Evolutionary conservation across 2,797 vertebrate genomes (phyloP).

Genomic region (Podarcis siculus): DNA sequence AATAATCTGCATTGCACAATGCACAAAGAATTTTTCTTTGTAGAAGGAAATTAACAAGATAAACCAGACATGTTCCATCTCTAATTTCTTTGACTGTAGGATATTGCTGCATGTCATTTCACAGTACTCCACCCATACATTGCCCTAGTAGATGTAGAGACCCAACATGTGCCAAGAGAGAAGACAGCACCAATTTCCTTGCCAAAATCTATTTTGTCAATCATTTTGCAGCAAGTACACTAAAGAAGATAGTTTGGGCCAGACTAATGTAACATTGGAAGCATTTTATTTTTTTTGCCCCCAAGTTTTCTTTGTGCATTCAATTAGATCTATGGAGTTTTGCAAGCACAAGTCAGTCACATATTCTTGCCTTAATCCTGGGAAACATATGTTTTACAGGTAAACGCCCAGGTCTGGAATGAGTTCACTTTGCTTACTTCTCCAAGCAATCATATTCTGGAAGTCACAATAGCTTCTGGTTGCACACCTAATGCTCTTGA

Average conservation of each 20-base stretch:
- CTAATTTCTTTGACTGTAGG: background rate
- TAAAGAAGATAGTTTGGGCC: background rate
- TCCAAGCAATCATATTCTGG: background rate
- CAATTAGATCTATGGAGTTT: background rate
- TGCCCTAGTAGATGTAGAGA: background rate
- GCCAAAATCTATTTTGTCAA: background rate
- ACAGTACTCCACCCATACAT: background rate
- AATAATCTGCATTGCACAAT: constrained; percentile 16
- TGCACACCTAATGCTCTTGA: background rate
- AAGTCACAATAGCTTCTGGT: background rate
- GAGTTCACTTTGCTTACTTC: background rate
- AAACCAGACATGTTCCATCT: background rate
- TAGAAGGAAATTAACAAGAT: background rate
- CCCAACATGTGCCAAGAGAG: background rate
- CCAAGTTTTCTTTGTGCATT: background rate
- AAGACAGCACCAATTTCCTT: background rate
- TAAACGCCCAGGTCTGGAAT: background rate
- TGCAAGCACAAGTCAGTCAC: background rate
- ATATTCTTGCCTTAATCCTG: background rate
- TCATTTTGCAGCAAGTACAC: background rate
- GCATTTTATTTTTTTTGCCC: background rate
- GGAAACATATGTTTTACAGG: background rate
- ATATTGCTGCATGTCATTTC: background rate
- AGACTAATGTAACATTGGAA: background rate
- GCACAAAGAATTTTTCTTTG: background rate